Conservation (phyloP, 2,888 invertebrate species). For the Tricholauxania praeusta region DNA sequence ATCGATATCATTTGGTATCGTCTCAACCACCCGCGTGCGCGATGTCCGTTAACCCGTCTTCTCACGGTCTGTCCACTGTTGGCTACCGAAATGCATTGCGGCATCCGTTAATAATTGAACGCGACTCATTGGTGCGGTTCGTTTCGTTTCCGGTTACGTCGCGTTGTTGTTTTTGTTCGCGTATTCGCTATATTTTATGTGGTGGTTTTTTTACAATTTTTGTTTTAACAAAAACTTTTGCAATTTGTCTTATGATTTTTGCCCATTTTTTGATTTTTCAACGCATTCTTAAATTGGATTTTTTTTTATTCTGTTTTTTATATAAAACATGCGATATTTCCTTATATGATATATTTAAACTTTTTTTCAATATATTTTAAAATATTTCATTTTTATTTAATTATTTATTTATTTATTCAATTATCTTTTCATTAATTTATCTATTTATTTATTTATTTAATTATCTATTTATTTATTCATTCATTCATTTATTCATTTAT, state of each 20-base stretch:
- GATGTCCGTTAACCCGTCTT: neutral
- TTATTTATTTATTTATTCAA: too few species aligned
- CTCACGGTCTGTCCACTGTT: neutral
- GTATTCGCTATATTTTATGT: constrained; percentile 22
- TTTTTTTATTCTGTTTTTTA: too few species aligned
- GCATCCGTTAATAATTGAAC: constrained; percentile 62
- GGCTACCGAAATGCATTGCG: constrained; percentile 46
- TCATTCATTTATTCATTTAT: too few species aligned
- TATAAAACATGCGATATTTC: too few species aligned
- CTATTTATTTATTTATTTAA: too few species aligned
- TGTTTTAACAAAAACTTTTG: neutral
- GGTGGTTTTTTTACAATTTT: neutral
- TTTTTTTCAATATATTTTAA: neutral
- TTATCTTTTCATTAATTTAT: too few species aligned
- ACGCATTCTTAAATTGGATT: too few species aligned
- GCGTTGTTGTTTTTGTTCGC: constrained; percentile 12
- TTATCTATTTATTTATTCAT: too few species aligned
- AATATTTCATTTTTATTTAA: too few species aligned
- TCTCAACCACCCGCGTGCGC: neutral
- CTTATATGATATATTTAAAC: too few species aligned
- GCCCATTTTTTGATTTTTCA: too few species aligned
- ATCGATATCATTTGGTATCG: neutral
- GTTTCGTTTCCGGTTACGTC: constrained; percentile 31
- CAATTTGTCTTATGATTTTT: too few species aligned
- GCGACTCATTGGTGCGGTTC: constrained; percentile 43